Conservation (phyloP, 2,888 invertebrate species). For the Sylvicola fuscatus region DNA sequence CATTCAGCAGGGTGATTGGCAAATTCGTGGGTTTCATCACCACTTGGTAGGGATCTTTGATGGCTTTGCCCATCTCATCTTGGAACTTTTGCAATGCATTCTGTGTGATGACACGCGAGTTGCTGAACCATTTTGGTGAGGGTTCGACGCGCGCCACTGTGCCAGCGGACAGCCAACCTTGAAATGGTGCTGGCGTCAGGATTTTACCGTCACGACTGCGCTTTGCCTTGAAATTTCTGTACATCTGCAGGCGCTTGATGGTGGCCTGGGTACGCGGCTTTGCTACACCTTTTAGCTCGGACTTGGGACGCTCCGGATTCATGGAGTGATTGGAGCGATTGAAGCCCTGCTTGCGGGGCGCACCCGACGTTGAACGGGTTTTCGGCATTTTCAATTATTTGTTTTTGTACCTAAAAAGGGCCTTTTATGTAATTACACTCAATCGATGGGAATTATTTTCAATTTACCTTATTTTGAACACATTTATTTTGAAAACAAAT, state of each 20-base stretch:
- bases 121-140: conserved; percentile 97
- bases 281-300: conserved; percentile 64
- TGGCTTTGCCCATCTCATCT: conserved; percentile 82
- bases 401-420: not conserved
- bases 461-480: too few relatives aligned
- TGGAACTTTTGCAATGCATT: conserved; percentile 74
- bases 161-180: conserved; percentile 73
- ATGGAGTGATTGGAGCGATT: conserved; percentile 80
- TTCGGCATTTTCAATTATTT: conserved; percentile 40
- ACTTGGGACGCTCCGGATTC: conserved; percentile 74
- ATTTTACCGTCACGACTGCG: conserved; percentile 81
- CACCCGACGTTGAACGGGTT: conserved; percentile 45
- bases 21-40: conserved; percentile 91
- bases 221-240: conserved; percentile 91
- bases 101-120: conserved; percentile 92
- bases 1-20: conserved; percentile 85
- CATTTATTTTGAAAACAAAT: too few relatives aligned
- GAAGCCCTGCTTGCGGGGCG: conserved; percentile 66
- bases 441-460: too few relatives aligned
- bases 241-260: conserved; percentile 94
- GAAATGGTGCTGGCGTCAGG: conserved; percentile 86
- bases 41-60: conserved; percentile 93
- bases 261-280: conserved; percentile 78
- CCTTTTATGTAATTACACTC: too few relatives aligned
- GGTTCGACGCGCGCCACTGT: conserved; percentile 90